Conservation (phyloP, 2,797 vertebrate species). For the Epinephelus malabaricus region DNA sequence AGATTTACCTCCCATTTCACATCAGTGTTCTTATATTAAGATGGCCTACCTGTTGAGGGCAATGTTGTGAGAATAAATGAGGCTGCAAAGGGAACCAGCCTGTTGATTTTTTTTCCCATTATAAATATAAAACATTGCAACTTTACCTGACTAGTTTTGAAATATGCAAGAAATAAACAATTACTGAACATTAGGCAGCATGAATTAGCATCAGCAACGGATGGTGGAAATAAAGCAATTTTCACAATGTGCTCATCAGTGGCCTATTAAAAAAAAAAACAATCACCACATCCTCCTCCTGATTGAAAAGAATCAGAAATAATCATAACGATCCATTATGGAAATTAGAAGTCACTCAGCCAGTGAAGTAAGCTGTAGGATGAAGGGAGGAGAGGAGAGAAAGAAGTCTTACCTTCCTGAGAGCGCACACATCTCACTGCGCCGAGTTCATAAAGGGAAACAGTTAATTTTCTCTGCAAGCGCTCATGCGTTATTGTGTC, state of each 20-base stretch:
- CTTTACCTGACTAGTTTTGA: no score
- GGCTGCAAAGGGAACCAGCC: not conserved
- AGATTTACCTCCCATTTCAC: not conserved
- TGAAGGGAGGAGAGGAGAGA: slow-evolving; percentile 7
- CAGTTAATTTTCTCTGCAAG: slow-evolving; percentile 28
- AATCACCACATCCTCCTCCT: slow-evolving; percentile 14
- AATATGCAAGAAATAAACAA: not conserved
- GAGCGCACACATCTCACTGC: slow-evolving; percentile 14
- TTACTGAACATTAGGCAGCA: slow-evolving; percentile 9
- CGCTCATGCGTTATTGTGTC: slow-evolving; percentile 26
- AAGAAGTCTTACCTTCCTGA: slow-evolving; percentile 68
- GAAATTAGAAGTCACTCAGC: slow-evolving; percentile 36
- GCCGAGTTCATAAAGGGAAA: slow-evolving; percentile 4
- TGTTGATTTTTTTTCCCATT: not conserved
- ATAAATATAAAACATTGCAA: not conserved
- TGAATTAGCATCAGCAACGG: slow-evolving; percentile 4
- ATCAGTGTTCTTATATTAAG: slow-evolving; percentile 1
- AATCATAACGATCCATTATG: slow-evolving; percentile 15
- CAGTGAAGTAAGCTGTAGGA: slow-evolving; percentile 20
- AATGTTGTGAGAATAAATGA: not conserved
- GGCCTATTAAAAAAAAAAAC: slow-evolving; percentile 14
- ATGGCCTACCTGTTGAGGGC: slow-evolving; percentile 51
- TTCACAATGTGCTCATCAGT: slow-evolving; percentile 26
- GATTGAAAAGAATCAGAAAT: slow-evolving; percentile 39
- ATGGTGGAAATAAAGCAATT: slow-evolving; percentile 26